These are phyloP conservation scores for Drosophila buzzatii DNA, from an alignment of 2,888 invertebrate species.

Conservation along the genomic window DNA sequence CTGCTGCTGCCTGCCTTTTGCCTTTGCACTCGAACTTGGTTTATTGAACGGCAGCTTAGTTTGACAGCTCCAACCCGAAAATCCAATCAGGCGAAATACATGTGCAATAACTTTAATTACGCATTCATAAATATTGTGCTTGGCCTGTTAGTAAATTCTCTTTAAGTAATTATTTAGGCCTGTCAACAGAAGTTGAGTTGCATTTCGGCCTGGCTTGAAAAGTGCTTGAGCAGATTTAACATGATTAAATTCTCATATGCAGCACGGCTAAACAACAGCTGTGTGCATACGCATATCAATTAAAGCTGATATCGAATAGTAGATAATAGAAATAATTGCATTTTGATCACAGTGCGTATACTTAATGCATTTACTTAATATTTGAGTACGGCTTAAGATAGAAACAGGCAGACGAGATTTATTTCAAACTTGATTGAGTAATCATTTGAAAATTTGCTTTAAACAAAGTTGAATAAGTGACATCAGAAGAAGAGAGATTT, in stretches of 20 bases:
- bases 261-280: neutral
- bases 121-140: slow-evolving; percentile 27
- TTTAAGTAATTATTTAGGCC: slow-evolving; percentile 33
- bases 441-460: too few species aligned
- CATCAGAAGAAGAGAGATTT: neutral
- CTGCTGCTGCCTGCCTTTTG: neutral
- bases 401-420: neutral
- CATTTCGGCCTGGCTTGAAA: neutral
- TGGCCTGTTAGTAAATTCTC: slow-evolving; percentile 12
- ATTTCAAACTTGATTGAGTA: neutral
- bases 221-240: neutral
- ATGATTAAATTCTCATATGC: slow-evolving; percentile 8
- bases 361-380: neutral
- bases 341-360: slow-evolving; percentile 3
- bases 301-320: neutral
- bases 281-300: neutral
- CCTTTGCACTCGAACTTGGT: slow-evolving; percentile 18
- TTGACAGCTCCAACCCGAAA: slow-evolving; percentile 27
- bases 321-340: slow-evolving; percentile 12
- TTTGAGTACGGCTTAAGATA: neutral
- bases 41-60: slow-evolving; percentile 39
- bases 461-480: too few species aligned
- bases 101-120: slow-evolving; percentile 36
- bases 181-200: slow-evolving; percentile 13
- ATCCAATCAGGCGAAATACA: slow-evolving; percentile 38